Percentiles rank a stretch among this genome's conserved stretches.
Conservation (phyloP, 2,888 invertebrate species). For the Clusia tigrina region DNA sequence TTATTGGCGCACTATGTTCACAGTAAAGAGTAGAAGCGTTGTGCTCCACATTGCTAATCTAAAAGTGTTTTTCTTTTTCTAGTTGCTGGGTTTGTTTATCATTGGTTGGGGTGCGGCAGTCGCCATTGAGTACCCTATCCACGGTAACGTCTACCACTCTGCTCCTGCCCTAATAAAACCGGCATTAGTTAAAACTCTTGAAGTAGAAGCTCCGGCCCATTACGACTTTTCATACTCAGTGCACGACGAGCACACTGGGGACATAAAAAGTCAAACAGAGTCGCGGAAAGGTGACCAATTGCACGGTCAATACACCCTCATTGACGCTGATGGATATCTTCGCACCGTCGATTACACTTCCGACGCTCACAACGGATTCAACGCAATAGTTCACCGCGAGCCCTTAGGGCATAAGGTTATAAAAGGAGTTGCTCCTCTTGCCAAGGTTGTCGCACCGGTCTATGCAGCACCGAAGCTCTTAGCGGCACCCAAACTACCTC, state of each 20-base stretch:
- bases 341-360: slow-evolving; percentile 68
- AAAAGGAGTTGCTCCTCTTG: slow-evolving; percentile 60
- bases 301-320: slow-evolving; percentile 67
- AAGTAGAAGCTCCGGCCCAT: slow-evolving; percentile 64
- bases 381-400: slow-evolving; percentile 68
- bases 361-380: slow-evolving; percentile 68
- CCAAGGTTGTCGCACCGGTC: slow-evolving; percentile 53
- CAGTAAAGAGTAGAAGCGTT: too few relatives aligned
- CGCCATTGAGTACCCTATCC: slow-evolving; percentile 52
- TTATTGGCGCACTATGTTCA: too few relatives aligned
- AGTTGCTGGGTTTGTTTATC: slow-evolving; percentile 53
- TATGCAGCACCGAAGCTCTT: slow-evolving; percentile 51
- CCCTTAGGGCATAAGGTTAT: slow-evolving; percentile 62
- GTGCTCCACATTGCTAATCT: too few relatives aligned
- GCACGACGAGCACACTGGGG: slow-evolving; percentile 67
- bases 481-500: slow-evolving; percentile 42
- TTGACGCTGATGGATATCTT: slow-evolving; percentile 67
- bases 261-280: slow-evolving; percentile 67
- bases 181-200: slow-evolving; percentile 51
- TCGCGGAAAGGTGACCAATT: slow-evolving; percentile 67
- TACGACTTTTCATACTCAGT: slow-evolving; percentile 67
- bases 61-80: too few relatives aligned
- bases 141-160: slow-evolving; percentile 42
- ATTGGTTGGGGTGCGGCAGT: slow-evolving; percentile 50
- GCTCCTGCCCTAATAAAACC: slow-evolving; percentile 50